phyloP scores from a whole-genome alignment of 1,140 invertebrate genomes.

The Hylaeus volcanicus region DNA sequence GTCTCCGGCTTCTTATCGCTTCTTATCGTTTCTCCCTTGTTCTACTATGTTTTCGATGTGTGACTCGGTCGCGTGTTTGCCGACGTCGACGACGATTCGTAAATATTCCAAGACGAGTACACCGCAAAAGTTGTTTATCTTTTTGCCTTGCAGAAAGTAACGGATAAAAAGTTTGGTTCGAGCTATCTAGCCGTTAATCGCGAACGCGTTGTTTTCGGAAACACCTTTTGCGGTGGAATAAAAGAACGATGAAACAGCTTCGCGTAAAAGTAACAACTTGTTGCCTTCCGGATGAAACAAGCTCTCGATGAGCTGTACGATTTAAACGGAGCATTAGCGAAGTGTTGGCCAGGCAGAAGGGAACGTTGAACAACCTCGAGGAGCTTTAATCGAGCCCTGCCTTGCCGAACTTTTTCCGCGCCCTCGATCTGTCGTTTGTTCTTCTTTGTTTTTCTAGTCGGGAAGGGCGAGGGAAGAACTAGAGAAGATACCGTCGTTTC shows the following conservation, averaged over 20 bases:
- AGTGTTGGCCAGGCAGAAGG: not conserved
- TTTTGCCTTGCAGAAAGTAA: too few relatives aligned
- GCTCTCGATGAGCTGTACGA: too few relatives aligned
- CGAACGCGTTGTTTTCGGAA: too few relatives aligned
- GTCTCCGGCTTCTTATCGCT: slow-evolving; percentile 52
- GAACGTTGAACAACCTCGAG: slow-evolving; percentile 46
- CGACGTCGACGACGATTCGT: too few relatives aligned
- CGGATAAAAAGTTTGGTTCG: too few relatives aligned
- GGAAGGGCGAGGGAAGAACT: slow-evolving; percentile 15
- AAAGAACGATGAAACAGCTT: not conserved
- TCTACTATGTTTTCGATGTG: not conserved
- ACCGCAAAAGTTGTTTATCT: too few relatives aligned
- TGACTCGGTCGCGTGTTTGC: slow-evolving; percentile 43
- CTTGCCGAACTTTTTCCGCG: slow-evolving; percentile 21
- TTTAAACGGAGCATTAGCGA: not conserved
- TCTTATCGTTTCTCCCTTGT: slow-evolving; percentile 20
- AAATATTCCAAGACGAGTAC: not conserved
- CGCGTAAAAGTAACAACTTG: not conserved
- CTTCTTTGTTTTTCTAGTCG: not conserved
- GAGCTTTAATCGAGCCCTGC: slow-evolving; percentile 52
- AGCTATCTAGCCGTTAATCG: too few relatives aligned
- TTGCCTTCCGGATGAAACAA: not conserved
- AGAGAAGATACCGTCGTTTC: slow-evolving; percentile 42
- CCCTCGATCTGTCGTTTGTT: too few relatives aligned
- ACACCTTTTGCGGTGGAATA: too few relatives aligned